Evolutionary conservation across 1,140 invertebrate genomes (phyloP), one percentile per base, ranked within the genome.

Genomic region (Drosophila ohnishii): DNA sequence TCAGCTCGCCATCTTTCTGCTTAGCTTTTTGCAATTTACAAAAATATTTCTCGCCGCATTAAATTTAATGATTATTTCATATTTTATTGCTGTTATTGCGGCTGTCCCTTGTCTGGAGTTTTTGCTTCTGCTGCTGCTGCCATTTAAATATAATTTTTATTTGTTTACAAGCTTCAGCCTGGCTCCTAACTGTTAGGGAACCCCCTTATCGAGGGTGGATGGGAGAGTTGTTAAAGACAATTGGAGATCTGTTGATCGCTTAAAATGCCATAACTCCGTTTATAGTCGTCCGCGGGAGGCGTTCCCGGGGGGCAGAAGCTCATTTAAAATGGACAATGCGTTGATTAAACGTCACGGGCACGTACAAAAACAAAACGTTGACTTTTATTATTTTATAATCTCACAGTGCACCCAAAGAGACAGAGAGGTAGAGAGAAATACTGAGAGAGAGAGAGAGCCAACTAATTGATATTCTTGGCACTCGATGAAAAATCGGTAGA

Each of bases 321-420:
- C 75, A 65, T 82, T 86, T 66, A 77, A 85, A 74, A 86, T 86
- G 75, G 78, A 70, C 51, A 79, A 50, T 67, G 66, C 67, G 79
- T 78, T 78, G 70, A 82, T 76, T 73, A 79, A 83, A 87, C 83
- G 78, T 87, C 82, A 86, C 83, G 53, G 71, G 76, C 83, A 86
- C 84, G 82, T 87, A 78, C 78, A 86, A 85, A 76, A 80, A 84
- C 81, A 85, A 53, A 48, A 78, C 69, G 53, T 59, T 82, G 83
- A 81, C 78, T 86, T 81, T 86, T 86, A 86, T 87, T 82, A 75
- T 86, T 79, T 73, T 76, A 86, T 86, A 82, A 85, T 87, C 75
- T 84, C 59, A 60, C 40, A 77, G 57, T 81, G 67, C 79, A 81
- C 50, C 40, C 11, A 19, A n/a, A 59, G 48, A 69, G 37, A 28